Evolutionary conservation across 1,140 invertebrate genomes (phyloP).

Genomic region (Sitodiplosis mosellana): DNA sequence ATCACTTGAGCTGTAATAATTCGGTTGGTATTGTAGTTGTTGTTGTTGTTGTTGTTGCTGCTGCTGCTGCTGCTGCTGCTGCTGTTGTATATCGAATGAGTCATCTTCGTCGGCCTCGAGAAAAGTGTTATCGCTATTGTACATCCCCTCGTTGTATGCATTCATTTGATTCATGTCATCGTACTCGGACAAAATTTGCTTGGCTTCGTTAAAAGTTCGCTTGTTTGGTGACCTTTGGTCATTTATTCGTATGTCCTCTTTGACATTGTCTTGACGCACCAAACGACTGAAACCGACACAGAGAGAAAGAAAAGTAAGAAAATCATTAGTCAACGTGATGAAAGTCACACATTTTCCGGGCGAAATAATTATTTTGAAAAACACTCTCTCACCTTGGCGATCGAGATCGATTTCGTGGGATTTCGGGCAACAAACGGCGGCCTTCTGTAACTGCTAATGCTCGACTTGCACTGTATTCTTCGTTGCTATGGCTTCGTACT

Average conservation of each 20-base stretch:
- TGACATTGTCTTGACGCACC: constrained; percentile 22
- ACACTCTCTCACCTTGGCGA: background rate
- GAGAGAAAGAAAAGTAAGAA: constrained; percentile 13
- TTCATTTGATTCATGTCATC: constrained; percentile 13
- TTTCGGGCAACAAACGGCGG: constrained; percentile 19
- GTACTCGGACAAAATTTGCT: constrained; percentile 19
- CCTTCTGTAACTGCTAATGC: constrained; percentile 11
- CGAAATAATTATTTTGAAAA: too few relatives aligned
- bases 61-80: too few relatives aligned
- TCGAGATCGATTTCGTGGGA: constrained; percentile 9
- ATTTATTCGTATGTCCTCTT: constrained; percentile 12
- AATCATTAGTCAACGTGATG: background rate
- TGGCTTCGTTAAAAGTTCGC: constrained; percentile 22
- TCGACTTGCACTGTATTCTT: constrained; percentile 22
- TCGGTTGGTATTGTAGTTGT: background rate
- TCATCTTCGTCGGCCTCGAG: constrained; percentile 22
- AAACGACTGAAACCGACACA: constrained; percentile 20
- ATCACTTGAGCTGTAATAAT: background rate
- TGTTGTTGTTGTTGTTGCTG: background rate
- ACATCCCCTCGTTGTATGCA: constrained; percentile 17
- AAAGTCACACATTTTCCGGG: background rate
- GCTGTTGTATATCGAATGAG: constrained; percentile 4
- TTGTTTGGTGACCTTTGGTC: constrained; percentile 2
- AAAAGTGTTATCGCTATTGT: constrained; percentile 22
- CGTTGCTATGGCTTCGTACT: constrained; percentile 25